A percentile compares a stretch with the other conserved stretches of the same genome.
Evolutionary conservation across 2,888 invertebrate species (phyloP).

Genomic region (Hypercompe scribonia): DNA sequence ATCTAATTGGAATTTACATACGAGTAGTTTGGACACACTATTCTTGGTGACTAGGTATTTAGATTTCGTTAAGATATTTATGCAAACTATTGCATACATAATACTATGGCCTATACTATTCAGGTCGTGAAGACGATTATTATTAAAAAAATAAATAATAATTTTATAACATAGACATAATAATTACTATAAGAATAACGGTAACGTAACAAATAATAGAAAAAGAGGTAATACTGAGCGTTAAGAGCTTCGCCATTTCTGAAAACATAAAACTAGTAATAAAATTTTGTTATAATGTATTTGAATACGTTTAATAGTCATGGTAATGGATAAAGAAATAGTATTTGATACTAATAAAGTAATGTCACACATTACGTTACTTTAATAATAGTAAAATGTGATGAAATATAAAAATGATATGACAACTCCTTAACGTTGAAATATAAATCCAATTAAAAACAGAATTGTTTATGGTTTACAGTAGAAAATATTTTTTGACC

Average conservation of each 20-base stretch:
- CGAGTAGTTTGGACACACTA: too few relatives aligned
- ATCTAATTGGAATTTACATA: too few relatives aligned
- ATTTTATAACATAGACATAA: not conserved
- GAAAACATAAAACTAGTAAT: conserved; percentile 7
- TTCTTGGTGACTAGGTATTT: too few relatives aligned
- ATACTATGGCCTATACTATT: not conserved
- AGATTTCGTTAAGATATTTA: not conserved
- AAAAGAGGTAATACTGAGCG: conserved; percentile 2
- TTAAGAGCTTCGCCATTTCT: not conserved
- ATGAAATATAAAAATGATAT: not conserved
- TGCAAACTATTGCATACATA: not conserved
- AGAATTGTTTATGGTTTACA: not conserved
- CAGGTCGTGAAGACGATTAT: not conserved
- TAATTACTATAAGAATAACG: not conserved
- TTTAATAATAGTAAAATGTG: not conserved
- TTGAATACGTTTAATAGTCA: not conserved
- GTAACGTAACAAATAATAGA: not conserved
- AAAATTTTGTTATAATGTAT: conserved; percentile 9
- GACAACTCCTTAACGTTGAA: conserved; percentile 4
- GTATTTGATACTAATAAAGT: conserved; percentile 12
- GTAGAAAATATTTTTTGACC: not conserved
- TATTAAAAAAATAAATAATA: not conserved
- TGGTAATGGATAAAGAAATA: not conserved
- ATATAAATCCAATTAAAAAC: not conserved
- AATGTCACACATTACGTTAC: not conserved